A percentile compares a stretch with the other conserved stretches of the same genome.
Conservation (phyloP, 2,797 vertebrate species). For the Falco berigora region DNA sequence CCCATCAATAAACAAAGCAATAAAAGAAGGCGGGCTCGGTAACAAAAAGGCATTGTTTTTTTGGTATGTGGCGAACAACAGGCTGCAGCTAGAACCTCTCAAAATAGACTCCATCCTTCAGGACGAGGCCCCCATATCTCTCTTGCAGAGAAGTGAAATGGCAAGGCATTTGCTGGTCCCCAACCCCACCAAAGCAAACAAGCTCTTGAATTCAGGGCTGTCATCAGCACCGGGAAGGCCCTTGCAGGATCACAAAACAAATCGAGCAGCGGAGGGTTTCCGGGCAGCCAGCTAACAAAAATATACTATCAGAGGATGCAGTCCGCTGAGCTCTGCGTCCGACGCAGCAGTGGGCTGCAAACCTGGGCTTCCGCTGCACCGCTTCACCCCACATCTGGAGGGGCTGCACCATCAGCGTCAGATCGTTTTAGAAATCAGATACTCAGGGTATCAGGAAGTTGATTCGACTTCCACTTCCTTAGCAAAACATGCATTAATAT, state of each 20-base stretch:
- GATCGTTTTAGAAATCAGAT: conserved; percentile 82
- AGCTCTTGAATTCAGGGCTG: conserved; percentile 72
- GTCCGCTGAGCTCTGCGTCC: conserved; percentile 71
- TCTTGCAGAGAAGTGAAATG: conserved; percentile 5
- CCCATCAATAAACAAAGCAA: conserved; percentile 74
- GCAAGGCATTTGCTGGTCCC: conserved; percentile 43
- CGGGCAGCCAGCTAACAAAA: conserved; percentile 84
- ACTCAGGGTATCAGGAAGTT: conserved; percentile 86
- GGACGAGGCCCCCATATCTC: conserved; percentile 11
- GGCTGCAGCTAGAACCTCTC: conserved; percentile 57
- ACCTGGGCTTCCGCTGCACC: conserved; percentile 73
- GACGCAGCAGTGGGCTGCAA: conserved; percentile 73
- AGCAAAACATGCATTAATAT: conserved; percentile 82
- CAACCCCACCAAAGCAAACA: conserved; percentile 75
- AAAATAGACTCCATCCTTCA: conserved; percentile 69
- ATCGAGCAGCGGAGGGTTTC: conserved; percentile 76
- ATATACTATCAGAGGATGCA: conserved; percentile 82
- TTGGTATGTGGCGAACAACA: conserved; percentile 58
- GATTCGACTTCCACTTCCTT: conserved; percentile 88
- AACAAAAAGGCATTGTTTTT: conserved; percentile 75
- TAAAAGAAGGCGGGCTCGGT: conserved; percentile 51
- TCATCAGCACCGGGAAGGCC: conserved; percentile 78
- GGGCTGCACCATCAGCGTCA: conserved; percentile 70
- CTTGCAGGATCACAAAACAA: conserved; percentile 81
- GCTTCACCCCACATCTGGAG: conserved; percentile 79